Evolutionary conservation across 35 echinoderm and acorn worm genomes (phyloP).

Genomic region (Apostichopus parvimensis): DNA sequence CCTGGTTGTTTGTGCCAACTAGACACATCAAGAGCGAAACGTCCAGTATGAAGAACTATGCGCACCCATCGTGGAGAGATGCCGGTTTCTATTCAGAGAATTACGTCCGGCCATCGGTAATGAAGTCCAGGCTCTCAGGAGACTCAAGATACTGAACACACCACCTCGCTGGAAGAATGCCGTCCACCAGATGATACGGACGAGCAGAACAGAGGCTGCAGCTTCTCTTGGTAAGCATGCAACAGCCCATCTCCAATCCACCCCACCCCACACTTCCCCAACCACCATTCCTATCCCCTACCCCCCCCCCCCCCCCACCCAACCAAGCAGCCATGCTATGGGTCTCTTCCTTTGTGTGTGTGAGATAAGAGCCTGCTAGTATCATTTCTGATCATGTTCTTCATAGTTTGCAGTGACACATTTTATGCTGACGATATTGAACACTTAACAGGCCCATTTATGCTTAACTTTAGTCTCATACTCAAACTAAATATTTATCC

Average conservation of each 20-base stretch:
- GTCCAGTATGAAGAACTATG: constrained; percentile 83
- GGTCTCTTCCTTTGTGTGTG: too few species aligned
- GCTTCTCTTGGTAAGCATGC: constrained; percentile 28
- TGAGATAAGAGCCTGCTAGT: too few species aligned
- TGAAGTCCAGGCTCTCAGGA: constrained; percentile 80
- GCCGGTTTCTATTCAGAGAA: constrained; percentile 90
- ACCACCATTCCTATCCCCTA: too few species aligned
- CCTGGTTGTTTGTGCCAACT: background rate
- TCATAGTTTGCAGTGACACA: background rate
- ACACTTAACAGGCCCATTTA: too few species aligned
- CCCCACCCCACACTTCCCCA: too few species aligned
- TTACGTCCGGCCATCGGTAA: constrained; percentile 96
- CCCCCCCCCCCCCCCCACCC: too few species aligned
- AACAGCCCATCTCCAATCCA: too few species aligned
- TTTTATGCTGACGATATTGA: background rate
- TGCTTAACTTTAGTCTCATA: too few species aligned
- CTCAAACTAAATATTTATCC: too few species aligned
- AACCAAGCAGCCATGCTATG: too few species aligned
- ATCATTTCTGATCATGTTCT: too few species aligned
- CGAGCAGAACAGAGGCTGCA: constrained; percentile 60
- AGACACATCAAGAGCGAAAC: constrained; percentile 84
- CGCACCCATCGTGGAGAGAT: constrained; percentile 76
- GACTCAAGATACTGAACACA: constrained; percentile 92
- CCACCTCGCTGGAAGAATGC: constrained; percentile 91
- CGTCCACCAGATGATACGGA: constrained; percentile 83